Evolutionary conservation across 2,797 vertebrate species (phyloP), one percentile per base, ranked within the genome.

Genomic region (Cottoperca gobio): DNA sequence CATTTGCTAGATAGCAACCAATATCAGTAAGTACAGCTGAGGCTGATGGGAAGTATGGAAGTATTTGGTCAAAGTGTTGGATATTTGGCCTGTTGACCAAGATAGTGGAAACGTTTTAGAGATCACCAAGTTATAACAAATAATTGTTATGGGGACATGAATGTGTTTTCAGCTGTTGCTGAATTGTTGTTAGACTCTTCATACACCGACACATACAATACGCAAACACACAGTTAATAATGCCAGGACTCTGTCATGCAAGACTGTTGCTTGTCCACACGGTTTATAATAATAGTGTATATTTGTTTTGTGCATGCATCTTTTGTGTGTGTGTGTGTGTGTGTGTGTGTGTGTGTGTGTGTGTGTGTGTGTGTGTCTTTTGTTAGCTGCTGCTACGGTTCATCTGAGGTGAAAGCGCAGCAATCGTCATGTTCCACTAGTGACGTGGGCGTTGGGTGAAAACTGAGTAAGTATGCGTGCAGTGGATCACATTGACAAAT

Each of bases 361-460:
- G 68, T 73, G 69, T 66, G 63, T 19, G 59, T 66, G 71, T 76
- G 61, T 48, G 1, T 39, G 50, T 57, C 53, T 61, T 85, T 79
- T 79, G 84, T 86, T 76, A 52, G 42, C 78, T 68, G 60, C 67
- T 4, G 77, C 37, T 42, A 61, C 23, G 74, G 81, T 88, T 91
- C 85, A 84, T 60, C 80, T 88, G 62, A 84, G 69, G 80, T 88
- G 73, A 92, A 92, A 89, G 81, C 58, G 5, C 13, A 0, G 67
- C 71, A 73, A 17, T 88, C 71, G 75, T 75, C 61, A 72, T 63
- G 73, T 90, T 78, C 74, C 71, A 52, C 31, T 65, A 79, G 77
- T 84, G 83, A 86, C 54, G 55, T 70, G 60, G 59, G 77, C 26
- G 10, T 28, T 31, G 63, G 23, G 16, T 79, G 85, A 80, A 83